Conservation (phyloP, 2,888 invertebrate genomes). For the Mantis religiosa region DNA sequence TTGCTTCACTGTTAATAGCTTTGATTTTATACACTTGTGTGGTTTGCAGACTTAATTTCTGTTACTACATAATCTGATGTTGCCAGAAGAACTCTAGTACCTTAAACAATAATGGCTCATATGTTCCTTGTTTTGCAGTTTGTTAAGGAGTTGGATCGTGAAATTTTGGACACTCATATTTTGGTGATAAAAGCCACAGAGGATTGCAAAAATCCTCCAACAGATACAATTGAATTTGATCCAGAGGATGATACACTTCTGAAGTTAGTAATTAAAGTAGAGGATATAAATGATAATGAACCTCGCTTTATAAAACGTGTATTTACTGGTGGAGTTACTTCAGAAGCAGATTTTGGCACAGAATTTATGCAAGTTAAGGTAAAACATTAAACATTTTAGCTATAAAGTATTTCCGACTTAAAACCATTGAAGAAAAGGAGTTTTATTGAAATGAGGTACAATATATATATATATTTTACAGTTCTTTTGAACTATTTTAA, state of each 20-base stretch:
- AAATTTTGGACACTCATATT: constrained; percentile 61
- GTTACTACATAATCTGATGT: too few species aligned
- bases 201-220: constrained; percentile 65
- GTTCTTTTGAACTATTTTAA: neutral
- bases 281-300: constrained; percentile 88
- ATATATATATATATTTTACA: too few species aligned
- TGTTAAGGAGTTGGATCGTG: constrained; percentile 68
- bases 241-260: constrained; percentile 63
- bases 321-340: constrained; percentile 92
- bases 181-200: constrained; percentile 78
- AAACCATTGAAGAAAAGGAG: too few species aligned
- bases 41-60: too few species aligned
- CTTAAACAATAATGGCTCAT: neutral
- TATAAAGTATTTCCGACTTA: neutral
- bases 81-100: too few species aligned
- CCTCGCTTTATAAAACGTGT: constrained; percentile 75
- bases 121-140: constrained; percentile 41
- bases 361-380: constrained; percentile 82
- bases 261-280: constrained; percentile 64
- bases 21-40: too few species aligned
- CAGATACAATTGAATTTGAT: constrained; percentile 42
- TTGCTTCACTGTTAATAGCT: too few species aligned
- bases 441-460: too few species aligned
- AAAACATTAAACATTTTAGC: constrained; percentile 30
- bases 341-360: constrained; percentile 86